Evolutionary conservation across 2,797 vertebrate species (phyloP).

Genomic region (Typhlichthys eigenmanni): DNA sequence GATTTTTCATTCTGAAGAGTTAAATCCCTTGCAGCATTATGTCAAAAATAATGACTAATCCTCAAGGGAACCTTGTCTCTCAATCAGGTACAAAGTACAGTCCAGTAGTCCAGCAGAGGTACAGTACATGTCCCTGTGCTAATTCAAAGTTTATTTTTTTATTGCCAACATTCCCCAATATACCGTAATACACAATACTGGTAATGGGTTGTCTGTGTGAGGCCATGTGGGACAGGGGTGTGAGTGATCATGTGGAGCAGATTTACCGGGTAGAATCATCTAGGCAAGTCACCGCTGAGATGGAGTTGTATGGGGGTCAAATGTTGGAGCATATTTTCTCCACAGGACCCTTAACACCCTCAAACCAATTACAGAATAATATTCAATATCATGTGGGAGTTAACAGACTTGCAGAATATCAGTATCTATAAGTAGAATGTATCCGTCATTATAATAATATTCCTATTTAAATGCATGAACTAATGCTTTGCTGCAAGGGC

Average conservation of each 20-base stretch:
- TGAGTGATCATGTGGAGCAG: constrained; percentile 9
- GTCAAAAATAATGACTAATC: not conserved
- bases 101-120: not conserved
- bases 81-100: not conserved
- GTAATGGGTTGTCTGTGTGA: constrained; percentile 27
- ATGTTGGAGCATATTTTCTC: constrained; percentile 51
- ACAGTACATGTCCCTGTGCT: not conserved
- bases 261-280: constrained; percentile 34
- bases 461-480: constrained; percentile 97
- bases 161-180: constrained; percentile 25
- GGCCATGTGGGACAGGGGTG: not conserved
- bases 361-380: constrained; percentile 66
- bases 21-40: not conserved
- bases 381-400: constrained; percentile 43
- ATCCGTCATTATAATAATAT: constrained; percentile 89
- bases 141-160: not conserved
- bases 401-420: constrained; percentile 44
- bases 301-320: constrained; percentile 40
- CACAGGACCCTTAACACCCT: constrained; percentile 51
- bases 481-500: constrained; percentile 82
- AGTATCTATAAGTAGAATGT: constrained; percentile 39
- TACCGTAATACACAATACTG: constrained; percentile 22
- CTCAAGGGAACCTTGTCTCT: not conserved
- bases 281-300: constrained; percentile 11
- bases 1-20: not conserved